phyloP scores from a whole-genome alignment of 2,113 vertebrate genomes.

The Potamarius usumacintae region DNA sequence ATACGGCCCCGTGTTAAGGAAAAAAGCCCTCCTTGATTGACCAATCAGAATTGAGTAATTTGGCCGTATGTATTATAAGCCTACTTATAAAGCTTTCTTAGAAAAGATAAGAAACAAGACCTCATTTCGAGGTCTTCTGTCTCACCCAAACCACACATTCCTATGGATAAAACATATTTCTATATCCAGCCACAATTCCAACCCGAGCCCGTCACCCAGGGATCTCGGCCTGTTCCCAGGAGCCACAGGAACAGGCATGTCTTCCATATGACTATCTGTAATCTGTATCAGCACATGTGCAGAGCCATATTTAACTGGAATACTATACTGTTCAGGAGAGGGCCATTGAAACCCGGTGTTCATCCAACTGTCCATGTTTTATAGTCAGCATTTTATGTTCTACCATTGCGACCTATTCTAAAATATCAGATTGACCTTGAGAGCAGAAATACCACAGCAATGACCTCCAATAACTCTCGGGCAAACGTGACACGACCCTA shows the following conservation, averaged over 20 bases:
- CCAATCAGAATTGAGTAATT: too few relatives aligned
- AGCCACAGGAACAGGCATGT: neutral
- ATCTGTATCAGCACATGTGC: neutral
- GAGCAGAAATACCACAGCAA: constrained; percentile 4
- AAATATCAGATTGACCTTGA: constrained; percentile 44
- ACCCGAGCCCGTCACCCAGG: neutral
- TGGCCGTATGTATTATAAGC: too few relatives aligned
- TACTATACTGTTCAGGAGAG: neutral
- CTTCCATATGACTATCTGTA: neutral
- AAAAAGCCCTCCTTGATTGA: too few relatives aligned
- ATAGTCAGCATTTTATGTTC: neutral
- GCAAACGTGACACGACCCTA: constrained; percentile 5
- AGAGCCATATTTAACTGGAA: neutral
- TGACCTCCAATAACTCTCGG: constrained; percentile 32
- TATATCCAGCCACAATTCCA: neutral
- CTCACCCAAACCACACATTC: neutral
- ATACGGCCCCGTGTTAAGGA: too few relatives aligned
- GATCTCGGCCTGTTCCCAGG: constrained; percentile 27
- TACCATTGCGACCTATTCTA: neutral
- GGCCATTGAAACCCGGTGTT: neutral
- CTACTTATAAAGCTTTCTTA: neutral
- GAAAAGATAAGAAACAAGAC: neutral
- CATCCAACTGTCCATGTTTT: neutral
- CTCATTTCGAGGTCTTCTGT: neutral
- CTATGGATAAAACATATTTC: constrained; percentile 5